phyloP scores from a whole-genome alignment of 1,140 invertebrate species.

The Drosophila sechellia region DNA sequence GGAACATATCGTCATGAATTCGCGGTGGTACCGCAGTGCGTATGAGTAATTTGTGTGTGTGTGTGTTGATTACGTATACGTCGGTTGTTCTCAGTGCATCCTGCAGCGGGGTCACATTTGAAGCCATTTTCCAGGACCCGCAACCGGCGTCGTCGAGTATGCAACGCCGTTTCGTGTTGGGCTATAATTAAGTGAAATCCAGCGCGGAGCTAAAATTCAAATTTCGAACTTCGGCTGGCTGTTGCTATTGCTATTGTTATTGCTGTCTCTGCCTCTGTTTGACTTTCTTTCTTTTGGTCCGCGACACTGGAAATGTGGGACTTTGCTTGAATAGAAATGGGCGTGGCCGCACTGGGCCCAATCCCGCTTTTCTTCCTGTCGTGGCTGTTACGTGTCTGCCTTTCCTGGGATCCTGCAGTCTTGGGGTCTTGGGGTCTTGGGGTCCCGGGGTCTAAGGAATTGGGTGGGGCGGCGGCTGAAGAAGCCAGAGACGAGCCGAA shows the following conservation, averaged over 20 bases:
- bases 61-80: not conserved
- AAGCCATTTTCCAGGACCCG: slow-evolving; percentile 51
- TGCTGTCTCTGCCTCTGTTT: not conserved
- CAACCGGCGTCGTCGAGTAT: slow-evolving; percentile 65
- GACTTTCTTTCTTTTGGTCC: not conserved
- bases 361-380: not conserved
- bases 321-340: slow-evolving; percentile 64
- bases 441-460: too few species aligned
- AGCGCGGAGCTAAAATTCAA: slow-evolving; percentile 51
- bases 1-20: too few species aligned
- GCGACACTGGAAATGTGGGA: slow-evolving; percentile 22
- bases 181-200: slow-evolving; percentile 80
- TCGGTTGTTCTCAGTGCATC: slow-evolving; percentile 4
- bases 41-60: not conserved
- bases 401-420: not conserved
- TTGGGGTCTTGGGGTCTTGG: not conserved
- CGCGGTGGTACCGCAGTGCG: not conserved
- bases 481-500: slow-evolving; percentile 31
- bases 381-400: slow-evolving; percentile 28
- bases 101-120: not conserved
- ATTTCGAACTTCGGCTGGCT: slow-evolving; percentile 33
- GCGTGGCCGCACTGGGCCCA: slow-evolving; percentile 38
- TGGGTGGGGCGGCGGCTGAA: not conserved
- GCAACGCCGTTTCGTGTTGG: slow-evolving; percentile 74
- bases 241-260: not conserved